Evolutionary conservation across 2,797 vertebrate genomes (phyloP), one percentile per base, ranked within the genome.

Genomic region (Mus caroli): DNA sequence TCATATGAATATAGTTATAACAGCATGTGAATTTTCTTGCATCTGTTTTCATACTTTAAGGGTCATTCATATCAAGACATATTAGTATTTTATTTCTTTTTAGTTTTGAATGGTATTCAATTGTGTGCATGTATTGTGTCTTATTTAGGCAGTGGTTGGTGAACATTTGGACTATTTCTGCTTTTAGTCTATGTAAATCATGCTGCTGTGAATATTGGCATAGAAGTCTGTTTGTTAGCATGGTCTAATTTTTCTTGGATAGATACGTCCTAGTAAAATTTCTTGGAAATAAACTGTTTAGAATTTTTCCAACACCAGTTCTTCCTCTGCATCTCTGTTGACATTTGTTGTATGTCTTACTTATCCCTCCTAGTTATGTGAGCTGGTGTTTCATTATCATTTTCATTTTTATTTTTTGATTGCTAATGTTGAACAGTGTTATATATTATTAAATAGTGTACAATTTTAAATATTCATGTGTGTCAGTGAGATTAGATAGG

Each of bases 371-470:
- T 92, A 88, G 58, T 93, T 12, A 6, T 94, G 13, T 85, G 31
- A 95, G 76, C 24, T 96, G 34, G 43, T 93, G 64, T 88, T 50
- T 78, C 40, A 56, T 24, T 91, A 46, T 73, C 22, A n/a, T 92
- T 96, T 97, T 86, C 82, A 84, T 93, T 88, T 95, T 12, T 40
- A 83, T 91, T 96, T 94, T 31, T 58, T 76, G 54, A 73, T 96
- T 76, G 31, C 37, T 93, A 64, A 91, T 92, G 40, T 78, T 94
- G 40, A 94, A 2, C 52, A 79, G 76, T 28, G 91, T 93, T 91
- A 89, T 6, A 58, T 82, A 0, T 90, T 90, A 87, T 15, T 90
- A 90, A 87, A 82, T 93, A n/a, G 6, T 26, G 64, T 83, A 64
- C 34, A 91, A 78, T 31, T 80, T 76, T 60, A 60, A 76, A 43